These are phyloP conservation scores for Haemorhous mexicanus DNA, from an alignment of 2,113 vertebrate species.

Conservation along the genomic window DNA sequence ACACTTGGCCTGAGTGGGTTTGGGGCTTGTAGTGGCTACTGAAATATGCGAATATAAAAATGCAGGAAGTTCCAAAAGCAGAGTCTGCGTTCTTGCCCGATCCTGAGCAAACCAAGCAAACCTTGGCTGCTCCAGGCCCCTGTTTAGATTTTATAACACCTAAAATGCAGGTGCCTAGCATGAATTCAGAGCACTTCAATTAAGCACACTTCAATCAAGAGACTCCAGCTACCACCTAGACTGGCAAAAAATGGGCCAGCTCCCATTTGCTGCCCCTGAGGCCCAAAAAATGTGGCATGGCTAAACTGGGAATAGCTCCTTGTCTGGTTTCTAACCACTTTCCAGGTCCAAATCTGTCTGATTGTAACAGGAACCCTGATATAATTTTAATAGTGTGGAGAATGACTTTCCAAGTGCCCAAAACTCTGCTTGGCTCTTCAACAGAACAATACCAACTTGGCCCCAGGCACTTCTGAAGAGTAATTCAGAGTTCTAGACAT, in stretches of 20 bases:
- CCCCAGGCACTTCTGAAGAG: background rate
- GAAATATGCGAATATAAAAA: background rate
- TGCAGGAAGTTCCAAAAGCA: background rate
- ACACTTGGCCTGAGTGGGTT: background rate
- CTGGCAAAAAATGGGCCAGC: background rate
- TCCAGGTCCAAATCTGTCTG: background rate
- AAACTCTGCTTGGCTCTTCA: background rate
- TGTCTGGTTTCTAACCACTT: background rate
- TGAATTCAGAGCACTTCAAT: background rate
- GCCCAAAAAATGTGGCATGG: background rate
- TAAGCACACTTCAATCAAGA: background rate
- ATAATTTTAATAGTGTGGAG: background rate
- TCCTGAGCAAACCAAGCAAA: background rate
- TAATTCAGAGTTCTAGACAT: background rate
- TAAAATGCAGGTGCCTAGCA: constrained; percentile 45
- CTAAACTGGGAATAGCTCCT: background rate
- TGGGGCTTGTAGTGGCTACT: background rate
- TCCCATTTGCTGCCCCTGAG: background rate
- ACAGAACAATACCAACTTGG: background rate
- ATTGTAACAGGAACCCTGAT: background rate
- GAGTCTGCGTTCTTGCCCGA: background rate
- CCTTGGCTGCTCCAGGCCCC: background rate
- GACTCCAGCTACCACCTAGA: background rate
- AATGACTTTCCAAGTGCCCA: background rate
- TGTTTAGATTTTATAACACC: background rate